Evolutionary conservation across 1,140 invertebrate genomes (phyloP).

Genomic region (Zaprionus gabonicus): DNA sequence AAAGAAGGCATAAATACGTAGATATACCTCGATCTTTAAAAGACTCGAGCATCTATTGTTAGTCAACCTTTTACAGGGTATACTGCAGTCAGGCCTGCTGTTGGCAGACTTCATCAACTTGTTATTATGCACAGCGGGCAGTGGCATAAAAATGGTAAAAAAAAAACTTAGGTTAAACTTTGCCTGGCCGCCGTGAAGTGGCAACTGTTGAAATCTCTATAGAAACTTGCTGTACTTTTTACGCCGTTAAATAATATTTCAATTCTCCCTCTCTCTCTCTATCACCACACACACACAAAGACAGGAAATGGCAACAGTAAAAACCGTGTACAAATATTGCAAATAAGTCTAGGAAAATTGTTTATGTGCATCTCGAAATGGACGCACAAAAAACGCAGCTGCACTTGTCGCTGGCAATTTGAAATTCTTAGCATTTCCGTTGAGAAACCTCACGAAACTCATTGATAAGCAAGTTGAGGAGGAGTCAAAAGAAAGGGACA

Average conservation of each 20-base stretch:
- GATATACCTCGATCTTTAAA: no score
- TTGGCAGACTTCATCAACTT: neutral
- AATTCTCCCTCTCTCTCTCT: constrained; percentile 7
- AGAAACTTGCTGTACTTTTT: constrained; percentile 61
- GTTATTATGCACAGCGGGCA: constrained; percentile 68
- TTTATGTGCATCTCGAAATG: constrained; percentile 24
- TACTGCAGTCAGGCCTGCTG: neutral
- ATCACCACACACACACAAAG: neutral
- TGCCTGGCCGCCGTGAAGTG: constrained; percentile 8
- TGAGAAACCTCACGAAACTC: constrained; percentile 8
- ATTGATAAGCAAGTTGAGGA: constrained; percentile 37
- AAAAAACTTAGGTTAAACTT: constrained; percentile 54
- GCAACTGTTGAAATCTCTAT: constrained; percentile 60
- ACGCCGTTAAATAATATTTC: constrained; percentile 60
- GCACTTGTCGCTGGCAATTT: constrained; percentile 41
- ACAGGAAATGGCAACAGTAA: constrained; percentile 62
- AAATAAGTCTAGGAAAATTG: constrained; percentile 50
- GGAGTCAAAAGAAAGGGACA: neutral
- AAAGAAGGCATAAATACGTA: no score
- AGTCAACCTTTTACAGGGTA: neutral
- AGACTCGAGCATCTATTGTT: no score
- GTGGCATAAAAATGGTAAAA: constrained; percentile 58
- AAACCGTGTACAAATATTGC: constrained; percentile 25
- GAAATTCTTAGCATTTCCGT: constrained; percentile 65
- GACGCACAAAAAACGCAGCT: constrained; percentile 19